Evolutionary conservation across 2,797 vertebrate species (phyloP).

Genomic region (Cercopithecus petaurista): DNA sequence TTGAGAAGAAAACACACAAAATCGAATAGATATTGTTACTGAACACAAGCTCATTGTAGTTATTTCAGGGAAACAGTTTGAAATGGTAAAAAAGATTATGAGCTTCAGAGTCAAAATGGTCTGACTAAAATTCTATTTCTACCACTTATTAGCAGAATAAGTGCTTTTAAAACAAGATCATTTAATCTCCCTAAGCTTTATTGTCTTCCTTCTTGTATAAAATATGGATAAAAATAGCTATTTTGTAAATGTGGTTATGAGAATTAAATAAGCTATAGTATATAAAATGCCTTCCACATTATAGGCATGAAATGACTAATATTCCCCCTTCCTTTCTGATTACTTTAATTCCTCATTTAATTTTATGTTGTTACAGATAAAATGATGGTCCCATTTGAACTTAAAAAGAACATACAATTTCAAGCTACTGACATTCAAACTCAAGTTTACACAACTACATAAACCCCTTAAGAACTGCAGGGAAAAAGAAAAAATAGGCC

Average conservation of each 20-base stretch:
- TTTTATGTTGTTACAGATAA: slow-evolving; percentile 7
- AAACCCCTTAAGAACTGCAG: neutral
- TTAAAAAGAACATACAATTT: neutral
- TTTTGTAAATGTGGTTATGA: neutral
- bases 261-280: neutral
- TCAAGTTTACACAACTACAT: neutral
- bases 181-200: neutral
- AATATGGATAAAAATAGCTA: slow-evolving; percentile 45
- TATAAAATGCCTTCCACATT: neutral
- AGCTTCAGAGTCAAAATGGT: neutral
- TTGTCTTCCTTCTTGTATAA: neutral
- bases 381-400: neutral
- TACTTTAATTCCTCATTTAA: neutral
- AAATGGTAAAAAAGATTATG: slow-evolving; percentile 4
- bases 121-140: slow-evolving; percentile 37
- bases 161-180: neutral
- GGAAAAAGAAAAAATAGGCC: neutral
- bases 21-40: neutral
- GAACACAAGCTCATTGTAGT: neutral
- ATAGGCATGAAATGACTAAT: neutral
- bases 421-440: neutral
- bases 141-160: neutral
- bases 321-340: slow-evolving; percentile 15
- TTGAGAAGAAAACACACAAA: neutral
- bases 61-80: neutral